Evolutionary conservation across 2,797 vertebrate genomes (phyloP).

Genomic region (Sciurus carolinensis): DNA sequence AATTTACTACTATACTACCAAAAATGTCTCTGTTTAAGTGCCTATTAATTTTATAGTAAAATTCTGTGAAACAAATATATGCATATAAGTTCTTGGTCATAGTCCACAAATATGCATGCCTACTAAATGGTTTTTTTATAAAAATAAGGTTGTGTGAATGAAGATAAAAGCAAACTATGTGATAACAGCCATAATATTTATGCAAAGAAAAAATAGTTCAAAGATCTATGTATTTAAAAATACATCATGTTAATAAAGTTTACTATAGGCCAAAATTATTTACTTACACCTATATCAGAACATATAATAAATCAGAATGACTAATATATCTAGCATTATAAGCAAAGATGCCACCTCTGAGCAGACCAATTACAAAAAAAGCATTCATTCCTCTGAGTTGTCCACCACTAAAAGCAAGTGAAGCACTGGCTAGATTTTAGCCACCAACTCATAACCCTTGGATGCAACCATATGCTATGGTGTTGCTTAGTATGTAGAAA

Average conservation of each 20-base stretch:
- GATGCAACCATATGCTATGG: neutral
- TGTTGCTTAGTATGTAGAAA: neutral
- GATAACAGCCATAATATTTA: neutral
- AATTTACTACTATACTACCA: conserved; percentile 27
- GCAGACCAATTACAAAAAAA: conserved; percentile 8
- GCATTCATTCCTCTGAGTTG: neutral
- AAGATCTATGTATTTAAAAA: neutral
- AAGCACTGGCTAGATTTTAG: neutral
- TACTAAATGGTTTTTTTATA: conserved; percentile 16
- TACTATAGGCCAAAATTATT: conserved; percentile 15
- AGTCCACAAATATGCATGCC: neutral
- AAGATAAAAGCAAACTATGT: neutral
- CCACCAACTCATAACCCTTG: neutral
- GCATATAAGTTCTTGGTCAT: neutral
- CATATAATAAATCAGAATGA: conserved; percentile 25
- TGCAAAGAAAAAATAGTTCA: conserved; percentile 16
- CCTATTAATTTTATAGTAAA: conserved; percentile 39
- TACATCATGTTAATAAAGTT: neutral
- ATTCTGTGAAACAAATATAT: neutral
- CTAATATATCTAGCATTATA: neutral
- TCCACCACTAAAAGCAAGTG: neutral
- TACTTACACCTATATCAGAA: neutral
- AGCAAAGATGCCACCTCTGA: neutral
- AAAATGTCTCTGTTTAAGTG: neutral
- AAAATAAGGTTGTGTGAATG: neutral